Conservation (phyloP, 2,888 invertebrate species). For the Gymnocheta viridis region DNA sequence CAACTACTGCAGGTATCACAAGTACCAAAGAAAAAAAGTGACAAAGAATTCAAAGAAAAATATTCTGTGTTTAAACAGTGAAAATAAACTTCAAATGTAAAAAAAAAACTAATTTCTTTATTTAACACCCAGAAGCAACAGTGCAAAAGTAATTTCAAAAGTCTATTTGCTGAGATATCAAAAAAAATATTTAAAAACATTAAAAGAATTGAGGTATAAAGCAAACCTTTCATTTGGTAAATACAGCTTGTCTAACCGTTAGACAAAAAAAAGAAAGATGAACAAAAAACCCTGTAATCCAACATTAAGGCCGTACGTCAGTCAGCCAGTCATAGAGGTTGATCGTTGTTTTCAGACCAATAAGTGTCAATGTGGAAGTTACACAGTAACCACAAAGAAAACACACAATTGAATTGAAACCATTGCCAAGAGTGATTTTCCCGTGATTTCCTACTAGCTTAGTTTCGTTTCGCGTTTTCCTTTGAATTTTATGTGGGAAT, state of each 20-base stretch:
- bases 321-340: conserved; percentile 15
- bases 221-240: conserved; percentile 4
- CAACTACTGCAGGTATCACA: conserved; percentile 42
- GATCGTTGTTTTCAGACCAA: conserved; percentile 14
- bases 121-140: conserved; percentile 47
- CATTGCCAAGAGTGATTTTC: neutral
- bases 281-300: neutral
- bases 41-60: conserved; percentile 9
- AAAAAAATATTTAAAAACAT: neutral
- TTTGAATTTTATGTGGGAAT: no score
- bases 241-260: conserved; percentile 14
- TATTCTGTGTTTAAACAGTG: conserved; percentile 9
- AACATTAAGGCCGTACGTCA: neutral
- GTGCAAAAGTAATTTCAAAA: conserved; percentile 30
- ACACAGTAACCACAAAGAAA: conserved; percentile 19
- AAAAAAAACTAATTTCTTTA: conserved; percentile 32
- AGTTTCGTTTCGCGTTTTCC: no score
- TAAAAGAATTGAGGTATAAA: neutral
- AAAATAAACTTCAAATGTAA: conserved; percentile 6
- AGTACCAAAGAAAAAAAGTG: conserved; percentile 7
- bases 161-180: conserved; percentile 2
- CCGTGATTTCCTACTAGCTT: no score
- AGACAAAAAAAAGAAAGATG: neutral
- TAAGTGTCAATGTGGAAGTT: neutral
- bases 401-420: conserved; percentile 43